Conservation (phyloP, 1,140 invertebrate genomes). For the Mesaphorura yosii region DNA sequence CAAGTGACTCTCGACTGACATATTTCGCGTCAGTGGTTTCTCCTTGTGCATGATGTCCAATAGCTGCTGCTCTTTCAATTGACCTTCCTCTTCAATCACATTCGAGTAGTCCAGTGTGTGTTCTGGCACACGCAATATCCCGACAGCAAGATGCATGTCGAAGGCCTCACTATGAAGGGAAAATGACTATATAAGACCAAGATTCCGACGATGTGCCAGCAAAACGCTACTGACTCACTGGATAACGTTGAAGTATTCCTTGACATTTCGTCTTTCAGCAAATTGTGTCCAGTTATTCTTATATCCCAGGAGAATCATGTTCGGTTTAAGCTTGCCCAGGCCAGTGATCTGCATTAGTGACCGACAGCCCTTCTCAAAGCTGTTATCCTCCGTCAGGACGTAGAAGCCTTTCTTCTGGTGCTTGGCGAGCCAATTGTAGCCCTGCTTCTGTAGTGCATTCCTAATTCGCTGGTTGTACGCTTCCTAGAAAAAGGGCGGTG, state of each 20-base stretch:
- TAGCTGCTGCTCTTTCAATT: slow-evolving; percentile 23
- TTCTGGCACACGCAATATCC: slow-evolving; percentile 45
- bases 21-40: too few species aligned
- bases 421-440: slow-evolving; percentile 44
- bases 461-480: slow-evolving; percentile 34
- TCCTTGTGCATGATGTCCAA: slow-evolving; percentile 34
- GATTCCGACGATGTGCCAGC: background rate
- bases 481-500: slow-evolving; percentile 35
- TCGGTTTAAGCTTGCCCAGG: slow-evolving; percentile 52
- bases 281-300: slow-evolving; percentile 46
- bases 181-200: slow-evolving; percentile 6
- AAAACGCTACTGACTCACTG: slow-evolving; percentile 41
- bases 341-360: slow-evolving; percentile 48
- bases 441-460: slow-evolving; percentile 34
- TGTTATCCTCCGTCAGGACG: slow-evolving; percentile 38
- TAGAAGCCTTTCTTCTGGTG: slow-evolving; percentile 50
- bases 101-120: slow-evolving; percentile 43
- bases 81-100: slow-evolving; percentile 38
- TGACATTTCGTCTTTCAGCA: slow-evolving; percentile 34
- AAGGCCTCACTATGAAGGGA: slow-evolving; percentile 52
- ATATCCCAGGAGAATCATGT: slow-evolving; percentile 52
- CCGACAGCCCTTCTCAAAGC: slow-evolving; percentile 40
- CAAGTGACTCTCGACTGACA: too few species aligned
- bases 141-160: slow-evolving; percentile 48
- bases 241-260: slow-evolving; percentile 50